Evolutionary conservation across 2,113 vertebrate genomes (phyloP).

Genomic region (Eulacestoma nigropectus): DNA sequence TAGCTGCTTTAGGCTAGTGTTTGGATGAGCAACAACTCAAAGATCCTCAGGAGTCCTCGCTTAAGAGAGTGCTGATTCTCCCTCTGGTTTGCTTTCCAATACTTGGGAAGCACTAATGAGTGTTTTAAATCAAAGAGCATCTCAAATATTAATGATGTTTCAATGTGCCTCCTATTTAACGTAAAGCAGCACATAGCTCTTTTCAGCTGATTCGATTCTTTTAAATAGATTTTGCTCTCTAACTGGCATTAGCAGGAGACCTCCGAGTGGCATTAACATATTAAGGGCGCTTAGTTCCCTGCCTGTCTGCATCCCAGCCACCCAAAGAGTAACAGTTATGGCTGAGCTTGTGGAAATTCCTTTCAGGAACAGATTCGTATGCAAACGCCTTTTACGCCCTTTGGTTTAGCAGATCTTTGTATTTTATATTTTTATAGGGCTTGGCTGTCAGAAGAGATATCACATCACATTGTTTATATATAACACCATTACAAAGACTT

Average conservation of each 20-base stretch:
- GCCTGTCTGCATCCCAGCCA: slow-evolving; percentile 17
- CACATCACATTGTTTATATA: slow-evolving; percentile 33
- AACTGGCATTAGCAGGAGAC: not conserved
- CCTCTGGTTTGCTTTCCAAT: slow-evolving; percentile 59
- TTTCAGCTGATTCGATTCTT: slow-evolving; percentile 19
- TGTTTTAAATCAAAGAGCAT: slow-evolving; percentile 58
- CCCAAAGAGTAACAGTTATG: not conserved
- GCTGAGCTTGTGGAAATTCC: slow-evolving; percentile 5
- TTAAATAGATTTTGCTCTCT: not conserved
- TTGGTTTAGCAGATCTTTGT: slow-evolving; percentile 21
- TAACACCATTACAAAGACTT: not conserved
- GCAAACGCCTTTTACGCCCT: slow-evolving; percentile 14
- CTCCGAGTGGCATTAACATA: not conserved
- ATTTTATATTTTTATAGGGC: slow-evolving; percentile 53
- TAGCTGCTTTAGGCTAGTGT: not conserved
- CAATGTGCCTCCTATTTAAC: slow-evolving; percentile 16
- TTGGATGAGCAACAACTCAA: slow-evolving; percentile 28
- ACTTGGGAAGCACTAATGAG: slow-evolving; percentile 65
- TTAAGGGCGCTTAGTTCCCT: not conserved
- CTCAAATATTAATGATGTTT: slow-evolving; percentile 61
- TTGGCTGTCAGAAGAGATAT: slow-evolving; percentile 43
- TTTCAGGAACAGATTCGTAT: slow-evolving; percentile 28
- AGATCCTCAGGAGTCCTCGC: slow-evolving; percentile 23
- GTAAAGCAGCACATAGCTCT: not conserved
- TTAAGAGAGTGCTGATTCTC: slow-evolving; percentile 31